Percentiles rank a stretch among this genome's conserved stretches.
Evolutionary conservation across 1,140 invertebrate genomes (phyloP).

Genomic region (Temnothorax longispinosus): DNA sequence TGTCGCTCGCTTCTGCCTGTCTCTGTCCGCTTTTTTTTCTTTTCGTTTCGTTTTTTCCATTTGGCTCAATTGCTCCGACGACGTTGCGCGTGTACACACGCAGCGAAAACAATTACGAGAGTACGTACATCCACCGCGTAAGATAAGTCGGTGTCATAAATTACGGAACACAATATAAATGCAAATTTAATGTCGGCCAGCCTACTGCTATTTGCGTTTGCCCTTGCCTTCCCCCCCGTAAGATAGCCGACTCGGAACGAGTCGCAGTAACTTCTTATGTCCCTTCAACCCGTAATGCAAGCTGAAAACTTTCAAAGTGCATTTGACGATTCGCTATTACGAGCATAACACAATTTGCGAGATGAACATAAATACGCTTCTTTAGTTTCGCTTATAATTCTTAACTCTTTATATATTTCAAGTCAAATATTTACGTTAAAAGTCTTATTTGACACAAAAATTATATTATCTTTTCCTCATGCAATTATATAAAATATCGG

Average conservation of each 20-base stretch:
- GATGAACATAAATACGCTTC: neutral
- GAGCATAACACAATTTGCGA: conserved; percentile 9
- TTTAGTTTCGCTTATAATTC: neutral
- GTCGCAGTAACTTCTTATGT: conserved; percentile 58
- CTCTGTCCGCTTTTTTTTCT: neutral
- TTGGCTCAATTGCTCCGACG: conserved; percentile 45
- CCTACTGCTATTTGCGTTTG: conserved; percentile 72
- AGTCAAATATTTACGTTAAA: neutral
- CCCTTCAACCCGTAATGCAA: conserved; percentile 45
- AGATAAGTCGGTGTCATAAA: conserved; percentile 73
- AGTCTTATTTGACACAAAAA: neutral
- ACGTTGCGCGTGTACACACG: conserved; percentile 42
- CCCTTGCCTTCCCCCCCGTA: conserved; percentile 12
- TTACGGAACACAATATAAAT: conserved; percentile 74
- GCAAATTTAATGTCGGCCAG: conserved; percentile 76
- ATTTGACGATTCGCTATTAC: conserved; percentile 41
- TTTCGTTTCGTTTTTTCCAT: neutral
- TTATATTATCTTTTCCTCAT: neutral
- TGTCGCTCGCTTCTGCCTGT: neutral
- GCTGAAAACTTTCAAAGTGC: conserved; percentile 44
- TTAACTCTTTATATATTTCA: neutral
- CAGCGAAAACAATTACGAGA: conserved; percentile 64
- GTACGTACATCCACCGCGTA: conserved; percentile 51
- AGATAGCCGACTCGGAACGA: conserved; percentile 53
- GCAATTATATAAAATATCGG: neutral